Base-by-base conservation (phyloP, 1,140 invertebrate genomes). In the Drosophila orosa region DNA sequence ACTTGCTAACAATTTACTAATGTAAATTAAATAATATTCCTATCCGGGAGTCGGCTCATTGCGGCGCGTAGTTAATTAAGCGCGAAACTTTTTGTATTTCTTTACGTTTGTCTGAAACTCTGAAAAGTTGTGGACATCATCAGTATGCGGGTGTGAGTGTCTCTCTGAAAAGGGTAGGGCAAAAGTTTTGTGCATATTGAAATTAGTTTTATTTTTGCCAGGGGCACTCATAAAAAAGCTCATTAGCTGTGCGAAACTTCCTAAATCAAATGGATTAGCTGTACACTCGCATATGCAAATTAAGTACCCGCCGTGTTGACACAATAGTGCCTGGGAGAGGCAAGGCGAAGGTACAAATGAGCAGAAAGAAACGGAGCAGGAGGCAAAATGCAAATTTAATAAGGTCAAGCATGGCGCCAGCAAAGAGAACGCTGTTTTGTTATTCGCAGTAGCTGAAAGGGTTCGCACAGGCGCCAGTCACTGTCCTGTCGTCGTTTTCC, bases 1-100 rank as follows among this genome's bases (percentile, higher is more conserved):
- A 54, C 31, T 6, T 54, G 13, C 19, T 54, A 35, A 54, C 80
- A 79, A 76, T 83, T 83, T 79, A 66, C 71, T 79, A 79, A 83
- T 83, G 80, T 68, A 83, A 83, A 76, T 78, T 83, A 83, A 83
- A 79, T 83, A 79, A 80, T 55, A 72, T 48, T 57, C 65, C 56
- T 54, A 83, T 48, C 80, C 48, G 48, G 69, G 58, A 55, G 68
- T 61, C 48, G 63, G 61, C 59, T 62, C 66, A 52, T 61, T 72
- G 80, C 33, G 75, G 80, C 77, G 47, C 62, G 60, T 58, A 75
- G 80, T 83, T 82, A 71, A 78, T 82, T 75, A 75, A 72, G 65
- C 80, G 44, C 55, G 40, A 66, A 78, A 75, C 33, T 63, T 55
- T 65, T 47, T 31, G 35, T 80, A 54, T 66, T 24, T 44, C 50